These are phyloP conservation scores for Xenus cinereus DNA, from an alignment of 2,113 vertebrate species.

Conservation along the genomic window DNA sequence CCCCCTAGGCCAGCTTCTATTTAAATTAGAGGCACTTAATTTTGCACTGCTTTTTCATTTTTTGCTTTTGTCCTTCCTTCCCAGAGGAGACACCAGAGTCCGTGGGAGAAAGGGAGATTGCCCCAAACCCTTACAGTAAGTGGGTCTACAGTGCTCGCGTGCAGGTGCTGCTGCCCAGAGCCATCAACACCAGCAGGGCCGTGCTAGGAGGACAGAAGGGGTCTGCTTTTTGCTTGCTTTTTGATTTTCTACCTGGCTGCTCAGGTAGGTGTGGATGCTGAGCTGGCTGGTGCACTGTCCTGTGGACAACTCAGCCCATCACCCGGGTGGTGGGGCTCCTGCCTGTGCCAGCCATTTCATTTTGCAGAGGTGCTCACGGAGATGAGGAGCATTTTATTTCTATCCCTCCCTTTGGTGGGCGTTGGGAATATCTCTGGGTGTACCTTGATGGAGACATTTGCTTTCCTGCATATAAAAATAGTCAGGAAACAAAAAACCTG, in stretches of 20 bases:
- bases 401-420: not conserved
- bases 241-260: not conserved
- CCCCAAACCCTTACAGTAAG: not conserved
- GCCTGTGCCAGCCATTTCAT: not conserved
- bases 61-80: not conserved
- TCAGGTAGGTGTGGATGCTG: not conserved
- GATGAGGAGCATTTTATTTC: not conserved
- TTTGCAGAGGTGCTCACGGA: not conserved
- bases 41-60: not conserved
- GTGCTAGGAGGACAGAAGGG: not conserved
- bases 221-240: not conserved
- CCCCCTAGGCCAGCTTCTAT: not conserved
- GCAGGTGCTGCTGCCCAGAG: not conserved
- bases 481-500: not conserved
- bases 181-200: not conserved
- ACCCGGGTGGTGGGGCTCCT: not conserved
- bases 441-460: fast-evolving
- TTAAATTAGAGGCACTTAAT: not conserved
- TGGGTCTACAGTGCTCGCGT: fast-evolving
- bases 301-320: not conserved
- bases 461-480: not conserved
- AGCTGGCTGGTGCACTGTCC: not conserved
- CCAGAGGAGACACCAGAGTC: not conserved
- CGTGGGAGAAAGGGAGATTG: not conserved
- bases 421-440: not conserved